Evolutionary conservation across 2,888 invertebrate genomes (phyloP).

Genomic region (Drosophila kanekoi): DNA sequence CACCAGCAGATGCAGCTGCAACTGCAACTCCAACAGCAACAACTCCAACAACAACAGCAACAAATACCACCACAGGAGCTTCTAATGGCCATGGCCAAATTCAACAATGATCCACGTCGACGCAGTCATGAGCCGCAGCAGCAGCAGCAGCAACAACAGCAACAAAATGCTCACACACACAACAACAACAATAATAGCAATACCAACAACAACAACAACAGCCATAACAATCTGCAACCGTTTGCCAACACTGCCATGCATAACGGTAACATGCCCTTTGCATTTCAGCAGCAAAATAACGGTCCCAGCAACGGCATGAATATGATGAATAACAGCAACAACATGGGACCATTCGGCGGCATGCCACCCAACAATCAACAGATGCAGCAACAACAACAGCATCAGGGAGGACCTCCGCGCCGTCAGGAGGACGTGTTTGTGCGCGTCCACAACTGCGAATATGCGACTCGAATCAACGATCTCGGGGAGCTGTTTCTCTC

Average conservation of each 20-base stretch:
- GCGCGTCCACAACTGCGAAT: conserved; percentile 90
- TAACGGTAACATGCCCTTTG: conserved; percentile 71
- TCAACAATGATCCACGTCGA: conserved; percentile 56
- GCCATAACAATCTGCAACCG: conserved; percentile 22
- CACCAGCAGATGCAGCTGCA: conserved; percentile 18
- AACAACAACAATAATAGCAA: conserved; percentile 13
- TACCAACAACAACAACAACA: conserved; percentile 12
- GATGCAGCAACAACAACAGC: conserved; percentile 15
- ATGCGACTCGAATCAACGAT: conserved; percentile 91
- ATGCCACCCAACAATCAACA: conserved; percentile 27
- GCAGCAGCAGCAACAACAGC: conserved; percentile 33
- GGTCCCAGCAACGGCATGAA: conserved; percentile 18
- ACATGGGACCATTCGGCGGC: conserved; percentile 37
- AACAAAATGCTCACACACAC: conserved; percentile 15
- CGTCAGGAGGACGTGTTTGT: conserved; percentile 87
- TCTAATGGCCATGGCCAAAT: conserved; percentile 38
- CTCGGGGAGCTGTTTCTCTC: conserved; percentile 93
- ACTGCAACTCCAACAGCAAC: conserved; percentile 1
- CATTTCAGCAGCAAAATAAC: conserved; percentile 38
- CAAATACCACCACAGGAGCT: conserved; percentile 26
- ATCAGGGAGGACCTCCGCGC: conserved; percentile 21
- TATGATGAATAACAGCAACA: conserved; percentile 25
- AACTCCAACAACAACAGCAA: conserved; percentile 24
- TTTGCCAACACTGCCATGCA: conserved; percentile 42
- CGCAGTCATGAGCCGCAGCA: conserved; percentile 38